Evolutionary conservation across 2,113 vertebrate genomes (phyloP).

Genomic region (Chauna torquata): DNA sequence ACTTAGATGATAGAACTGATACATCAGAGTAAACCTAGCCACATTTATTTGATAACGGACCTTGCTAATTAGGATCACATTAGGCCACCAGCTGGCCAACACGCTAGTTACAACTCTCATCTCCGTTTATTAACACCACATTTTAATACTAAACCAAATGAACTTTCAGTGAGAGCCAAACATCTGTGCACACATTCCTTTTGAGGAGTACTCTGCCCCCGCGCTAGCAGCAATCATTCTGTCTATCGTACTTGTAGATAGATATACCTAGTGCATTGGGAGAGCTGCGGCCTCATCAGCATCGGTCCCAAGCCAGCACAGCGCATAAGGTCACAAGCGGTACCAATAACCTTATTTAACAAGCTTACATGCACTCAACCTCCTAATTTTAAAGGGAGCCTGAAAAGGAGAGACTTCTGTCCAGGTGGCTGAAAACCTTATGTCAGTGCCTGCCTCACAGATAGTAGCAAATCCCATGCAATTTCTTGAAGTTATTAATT

Average conservation of each 20-base stretch:
- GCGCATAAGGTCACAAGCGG: accelerated
- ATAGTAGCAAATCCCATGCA: neutral
- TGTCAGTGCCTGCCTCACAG: neutral
- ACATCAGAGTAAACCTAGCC: neutral
- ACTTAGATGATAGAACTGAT: neutral
- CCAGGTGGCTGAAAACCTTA: neutral
- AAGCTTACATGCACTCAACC: neutral
- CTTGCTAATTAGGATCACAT: conserved; percentile 51
- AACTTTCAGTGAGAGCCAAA: conserved; percentile 56
- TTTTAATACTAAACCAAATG: conserved; percentile 60
- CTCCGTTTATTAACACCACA: conserved; percentile 48
- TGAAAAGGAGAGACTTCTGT: neutral
- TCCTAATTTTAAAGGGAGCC: neutral
- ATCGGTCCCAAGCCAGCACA: neutral
- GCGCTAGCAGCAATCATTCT: neutral
- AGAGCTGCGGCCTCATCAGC: neutral
- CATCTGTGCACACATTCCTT: conserved; percentile 61
- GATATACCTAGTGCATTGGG: neutral
- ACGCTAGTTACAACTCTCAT: conserved; percentile 19
- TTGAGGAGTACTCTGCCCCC: conserved; percentile 5
- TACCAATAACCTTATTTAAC: neutral
- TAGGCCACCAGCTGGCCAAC: conserved; percentile 55
- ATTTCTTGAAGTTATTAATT: neutral
- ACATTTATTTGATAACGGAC: neutral
- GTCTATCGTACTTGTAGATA: conserved; percentile 18